Evolutionary conservation across 2,797 vertebrate genomes (phyloP).

Genomic region (Graptemys geographica): DNA sequence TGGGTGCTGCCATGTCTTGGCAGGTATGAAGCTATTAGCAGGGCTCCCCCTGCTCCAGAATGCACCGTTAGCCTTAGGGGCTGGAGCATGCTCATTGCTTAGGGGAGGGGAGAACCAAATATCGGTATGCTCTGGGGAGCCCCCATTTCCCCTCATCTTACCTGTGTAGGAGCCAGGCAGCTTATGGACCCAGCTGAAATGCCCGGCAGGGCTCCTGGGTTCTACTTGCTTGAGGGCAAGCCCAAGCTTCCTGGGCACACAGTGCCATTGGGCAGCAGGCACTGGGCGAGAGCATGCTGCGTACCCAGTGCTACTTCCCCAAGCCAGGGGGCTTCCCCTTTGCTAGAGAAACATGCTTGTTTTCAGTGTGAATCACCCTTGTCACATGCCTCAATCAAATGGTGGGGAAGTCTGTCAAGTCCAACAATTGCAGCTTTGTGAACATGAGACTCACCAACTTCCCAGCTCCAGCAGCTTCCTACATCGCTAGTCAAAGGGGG

Average conservation of each 20-base stretch:
- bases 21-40: not conserved
- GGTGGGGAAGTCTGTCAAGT: not conserved
- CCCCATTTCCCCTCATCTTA: not conserved
- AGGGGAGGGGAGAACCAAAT: not conserved
- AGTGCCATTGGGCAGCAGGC: too few species aligned
- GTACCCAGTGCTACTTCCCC: not conserved
- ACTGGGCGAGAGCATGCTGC: not conserved
- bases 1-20: too few species aligned
- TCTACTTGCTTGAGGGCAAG: not conserved
- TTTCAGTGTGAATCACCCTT: not conserved
- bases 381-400: not conserved
- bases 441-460: not conserved
- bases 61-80: not conserved
- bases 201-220: not conserved
- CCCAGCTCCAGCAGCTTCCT: not conserved
- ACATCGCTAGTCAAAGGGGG: not conserved
- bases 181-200: not conserved
- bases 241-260: not conserved
- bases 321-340: not conserved
- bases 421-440: not conserved
- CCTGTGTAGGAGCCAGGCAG: not conserved
- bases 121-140: not conserved
- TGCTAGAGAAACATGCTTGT: not conserved
- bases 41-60: not conserved
- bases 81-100: not conserved